Base-by-base conservation (phyloP, 2,888 invertebrate genomes). In the Charanyca ferruginea region DNA sequence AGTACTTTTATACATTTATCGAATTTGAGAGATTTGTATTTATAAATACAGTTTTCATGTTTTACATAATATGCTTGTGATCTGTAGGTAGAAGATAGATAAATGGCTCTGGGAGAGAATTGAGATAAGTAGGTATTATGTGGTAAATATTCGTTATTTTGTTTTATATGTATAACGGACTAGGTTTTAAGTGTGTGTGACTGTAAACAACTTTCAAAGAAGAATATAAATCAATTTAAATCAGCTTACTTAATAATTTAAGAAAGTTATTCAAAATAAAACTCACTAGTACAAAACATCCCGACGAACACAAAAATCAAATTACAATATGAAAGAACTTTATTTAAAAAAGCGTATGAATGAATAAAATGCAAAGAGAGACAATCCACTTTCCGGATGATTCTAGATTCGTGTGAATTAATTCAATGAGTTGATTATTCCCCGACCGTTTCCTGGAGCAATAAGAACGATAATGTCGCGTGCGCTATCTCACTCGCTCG, bases 391-490 rank as follows among this genome's bases (percentile, higher is more conserved):
- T 78, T 75, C 72, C 70, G 66, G 78, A 81, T 73, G 73, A 72
- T 74, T 81, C 74, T 83, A 83, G 79, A 80, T 78, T 80, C 77
- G 77, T 76, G 79, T 79, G 80, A 86, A 87, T 86, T 87, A 87
- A 86, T 85, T 85, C 83, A 85, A 87, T 85, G 86, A 85, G 84
- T 85, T 85, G 85, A 87, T 88, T 87, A 86, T 83, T 78, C 80
- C 79, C 80, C 79, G 71, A 80, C 84, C 76, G 80, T 83, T 85
- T 82, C 77, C 85, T 79, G 80, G 68, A 72, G 79, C 65, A 73
- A 73, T 77, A 75, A 72, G 73, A 73, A 52, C 83, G 77, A 79
- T 83, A 77, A 81, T 72, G 68, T 69, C 62, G 54, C 44, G 61
- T 47, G 28, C 32, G 48, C 54, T 58, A 16, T 74, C 76, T 51